Percentiles rank a stretch among this genome's conserved stretches.
Conservation (phyloP, 2,113 vertebrate species). For the Connochaetes taurinus region DNA sequence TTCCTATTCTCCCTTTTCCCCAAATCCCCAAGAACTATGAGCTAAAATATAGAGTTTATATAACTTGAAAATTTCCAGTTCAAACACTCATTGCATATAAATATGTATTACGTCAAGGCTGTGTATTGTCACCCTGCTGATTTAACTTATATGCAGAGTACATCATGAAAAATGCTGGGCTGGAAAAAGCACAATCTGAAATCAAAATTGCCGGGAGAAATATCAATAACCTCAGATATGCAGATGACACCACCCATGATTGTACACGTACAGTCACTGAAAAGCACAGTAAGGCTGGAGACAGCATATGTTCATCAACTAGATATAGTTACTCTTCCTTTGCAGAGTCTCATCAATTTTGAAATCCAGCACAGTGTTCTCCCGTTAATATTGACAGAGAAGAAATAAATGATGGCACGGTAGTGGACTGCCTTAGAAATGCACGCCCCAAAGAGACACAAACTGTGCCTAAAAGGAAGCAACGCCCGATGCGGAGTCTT, state of each 20-base stretch:
- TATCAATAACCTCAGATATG: too few species aligned
- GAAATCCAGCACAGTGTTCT: not conserved
- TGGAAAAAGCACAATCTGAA: too few species aligned
- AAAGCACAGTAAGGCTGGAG: not conserved
- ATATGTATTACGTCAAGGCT: too few species aligned
- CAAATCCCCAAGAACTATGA: not conserved
- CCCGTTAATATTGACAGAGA: not conserved
- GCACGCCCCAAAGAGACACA: not conserved
- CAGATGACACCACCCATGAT: not conserved
- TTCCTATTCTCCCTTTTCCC: not conserved
- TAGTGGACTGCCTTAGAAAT: not conserved
- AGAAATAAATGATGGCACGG: not conserved
- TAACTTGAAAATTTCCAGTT: not conserved
- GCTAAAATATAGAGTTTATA: not conserved
- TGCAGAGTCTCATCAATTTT: not conserved
- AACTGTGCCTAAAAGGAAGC: accelerated
- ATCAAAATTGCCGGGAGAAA: too few species aligned
- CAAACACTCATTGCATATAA: not conserved
- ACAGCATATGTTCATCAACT: not conserved
- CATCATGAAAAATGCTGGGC: too few species aligned
- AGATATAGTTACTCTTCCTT: not conserved
- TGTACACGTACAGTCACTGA: not conserved
- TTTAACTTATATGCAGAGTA: too few species aligned
- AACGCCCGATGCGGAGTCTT: accelerated
- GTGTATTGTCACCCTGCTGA: too few species aligned